phyloP scores from a whole-genome alignment of 2,797 vertebrate genomes.

The Remorina albescens region DNA sequence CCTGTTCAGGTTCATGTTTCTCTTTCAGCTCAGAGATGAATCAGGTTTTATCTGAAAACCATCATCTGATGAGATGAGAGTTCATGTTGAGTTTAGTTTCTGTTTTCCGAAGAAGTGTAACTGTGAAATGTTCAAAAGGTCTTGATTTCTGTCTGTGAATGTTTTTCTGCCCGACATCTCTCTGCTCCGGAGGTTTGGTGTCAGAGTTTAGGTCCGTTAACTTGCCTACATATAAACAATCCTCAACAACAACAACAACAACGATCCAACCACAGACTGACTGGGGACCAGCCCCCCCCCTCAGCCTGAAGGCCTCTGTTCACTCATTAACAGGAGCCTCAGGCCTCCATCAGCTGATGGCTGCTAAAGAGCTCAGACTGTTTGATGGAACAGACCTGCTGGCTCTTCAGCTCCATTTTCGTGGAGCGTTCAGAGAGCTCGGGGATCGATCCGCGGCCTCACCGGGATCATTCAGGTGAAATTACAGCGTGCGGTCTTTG shows the following conservation, averaged over 20 bases:
- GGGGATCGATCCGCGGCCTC: conserved; percentile 22
- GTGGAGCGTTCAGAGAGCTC: conserved; percentile 19
- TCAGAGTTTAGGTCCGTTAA: neutral
- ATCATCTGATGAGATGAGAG: neutral
- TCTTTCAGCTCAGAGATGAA: neutral
- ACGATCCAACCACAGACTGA: neutral
- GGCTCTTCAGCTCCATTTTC: conserved; percentile 17
- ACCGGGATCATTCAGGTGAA: conserved; percentile 5
- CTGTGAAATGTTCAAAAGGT: neutral
- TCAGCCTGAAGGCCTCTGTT: too few species aligned
- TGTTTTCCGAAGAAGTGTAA: too few species aligned
- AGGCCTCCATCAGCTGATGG: conserved; percentile 26
- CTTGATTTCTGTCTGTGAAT: too few species aligned
- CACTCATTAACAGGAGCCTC: conserved; percentile 52
- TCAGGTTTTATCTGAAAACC: neutral
- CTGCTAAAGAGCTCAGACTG: conserved; percentile 45
- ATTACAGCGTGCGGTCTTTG: neutral
- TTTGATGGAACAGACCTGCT: conserved; percentile 30
- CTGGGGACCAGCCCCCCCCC: conserved; percentile 32
- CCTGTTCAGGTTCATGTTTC: neutral
- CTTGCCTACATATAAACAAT: neutral
- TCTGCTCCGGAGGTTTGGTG: neutral
- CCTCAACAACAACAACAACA: neutral
- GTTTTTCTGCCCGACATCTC: too few species aligned
- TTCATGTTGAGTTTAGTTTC: neutral